Evolutionary conservation across 1,140 invertebrate genomes (phyloP).

Genomic region (Drosophila aff.): DNA sequence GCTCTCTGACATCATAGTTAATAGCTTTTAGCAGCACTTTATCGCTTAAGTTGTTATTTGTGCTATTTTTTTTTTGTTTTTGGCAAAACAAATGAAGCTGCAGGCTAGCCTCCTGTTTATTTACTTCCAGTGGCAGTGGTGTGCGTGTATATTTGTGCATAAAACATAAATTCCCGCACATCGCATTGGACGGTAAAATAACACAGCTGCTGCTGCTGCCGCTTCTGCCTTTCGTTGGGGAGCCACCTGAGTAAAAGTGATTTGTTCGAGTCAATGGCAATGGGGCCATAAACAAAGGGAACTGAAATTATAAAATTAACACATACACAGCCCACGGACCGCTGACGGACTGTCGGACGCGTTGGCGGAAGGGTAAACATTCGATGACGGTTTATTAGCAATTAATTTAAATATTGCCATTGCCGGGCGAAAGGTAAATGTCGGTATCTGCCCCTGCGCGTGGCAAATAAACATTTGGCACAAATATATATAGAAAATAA

Average conservation of each 20-base stretch:
- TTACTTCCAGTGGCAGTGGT: conserved; percentile 24
- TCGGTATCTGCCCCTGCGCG: conserved; percentile 29
- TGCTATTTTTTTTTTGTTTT: conserved; percentile 53
- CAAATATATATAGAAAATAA: conserved; percentile 19
- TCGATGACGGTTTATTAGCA: conserved; percentile 66
- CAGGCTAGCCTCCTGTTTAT: conserved; percentile 50
- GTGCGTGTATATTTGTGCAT: conserved; percentile 49
- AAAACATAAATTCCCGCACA: conserved; percentile 53
- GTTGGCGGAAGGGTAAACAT: conserved; percentile 57
- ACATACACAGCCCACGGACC: not conserved
- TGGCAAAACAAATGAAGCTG: conserved; percentile 27
- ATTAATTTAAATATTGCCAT: conserved; percentile 78
- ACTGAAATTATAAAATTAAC: conserved; percentile 42
- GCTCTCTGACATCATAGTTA: conserved; percentile 60
- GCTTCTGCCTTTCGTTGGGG: not conserved
- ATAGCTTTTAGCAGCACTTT: conserved; percentile 47
- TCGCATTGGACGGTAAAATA: conserved; percentile 64
- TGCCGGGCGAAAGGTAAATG: conserved; percentile 54
- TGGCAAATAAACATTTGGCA: conserved; percentile 63
- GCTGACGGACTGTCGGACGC: conserved; percentile 42
- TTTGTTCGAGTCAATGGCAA: conserved; percentile 60
- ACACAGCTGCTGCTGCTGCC: conserved; percentile 44
- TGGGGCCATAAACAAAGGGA: conserved; percentile 54
- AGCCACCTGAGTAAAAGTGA: conserved; percentile 52
- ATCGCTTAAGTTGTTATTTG: conserved; percentile 39